Base-by-base conservation (phyloP, 2,113 vertebrate genomes). In the Oreochromis tanganicae region DNA sequence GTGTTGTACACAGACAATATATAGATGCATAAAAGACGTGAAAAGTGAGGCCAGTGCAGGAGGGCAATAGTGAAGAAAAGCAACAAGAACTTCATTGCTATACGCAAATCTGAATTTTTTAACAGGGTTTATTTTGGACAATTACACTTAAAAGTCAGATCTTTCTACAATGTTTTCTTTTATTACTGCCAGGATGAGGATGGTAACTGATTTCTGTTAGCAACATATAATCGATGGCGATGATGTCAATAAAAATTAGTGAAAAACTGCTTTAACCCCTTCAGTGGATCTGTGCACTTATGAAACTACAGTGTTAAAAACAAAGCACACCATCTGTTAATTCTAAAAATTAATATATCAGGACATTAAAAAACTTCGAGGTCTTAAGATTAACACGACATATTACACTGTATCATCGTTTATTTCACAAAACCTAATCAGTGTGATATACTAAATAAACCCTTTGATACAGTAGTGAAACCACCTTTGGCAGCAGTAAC, bases 91-190 rank as follows among this genome's bases (percentile, higher is more conserved):
- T 38, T 66, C 9, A 66, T n/a, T 66, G 38, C 6, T 21, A 41
- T 41, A 21, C 2, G 2, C 36, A 71, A 14, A 24, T 1, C 66
- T 10, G 68, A 34, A 19, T 1, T 27, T 73, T 46, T 73, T 46
- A 46, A 24, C 0, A 73, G n/a, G 24, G 21, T 73, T 27, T 73
- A 24, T 71, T 73, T 73, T 46, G 0, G 10, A 46, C 13, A 10
- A 6, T 16, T 46, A 27, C 21, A 73, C n/a, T 0, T 43, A 43
- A 14, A 24, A 0, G 21, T 1, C n/a, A 0, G 3, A 13, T 38
- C 1, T 38, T 0, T 66, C 6, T 68, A 21, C 29, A 0, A 6
- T 19, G 29, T 66, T 66, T 66, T 66, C 4, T 66, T 66, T 38
- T 66, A 13, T 38, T 66, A 38, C 61, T 66, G n/a, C 9, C 8